These are phyloP conservation scores for Girardinus metallicus DNA, from an alignment of 2,797 vertebrate species.

Conservation along the genomic window DNA sequence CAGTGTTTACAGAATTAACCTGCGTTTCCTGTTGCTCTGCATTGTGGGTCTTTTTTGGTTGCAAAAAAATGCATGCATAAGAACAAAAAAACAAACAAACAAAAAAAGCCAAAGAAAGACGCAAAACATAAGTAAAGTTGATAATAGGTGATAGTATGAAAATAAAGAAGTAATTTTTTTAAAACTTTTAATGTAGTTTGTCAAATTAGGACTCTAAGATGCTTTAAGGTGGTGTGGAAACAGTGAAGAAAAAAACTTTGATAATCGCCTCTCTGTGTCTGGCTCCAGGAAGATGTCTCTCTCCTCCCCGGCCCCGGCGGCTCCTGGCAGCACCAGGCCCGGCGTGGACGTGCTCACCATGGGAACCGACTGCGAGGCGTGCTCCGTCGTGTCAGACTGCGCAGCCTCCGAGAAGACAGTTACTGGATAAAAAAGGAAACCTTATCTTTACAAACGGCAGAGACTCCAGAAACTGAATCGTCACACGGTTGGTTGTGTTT, in stretches of 20 bases:
- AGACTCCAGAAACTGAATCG: not conserved
- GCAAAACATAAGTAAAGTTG: too few species aligned
- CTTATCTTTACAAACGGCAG: not conserved
- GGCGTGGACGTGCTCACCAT: slow-evolving; percentile 94
- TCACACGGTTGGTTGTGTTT: not conserved
- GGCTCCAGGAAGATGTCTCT: slow-evolving; percentile 90
- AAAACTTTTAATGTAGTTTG: not conserved
- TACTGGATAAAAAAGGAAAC: slow-evolving; percentile 63
- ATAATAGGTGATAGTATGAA: too few species aligned
- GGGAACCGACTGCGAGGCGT: slow-evolving; percentile 94
- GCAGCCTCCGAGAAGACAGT: slow-evolving; percentile 87
- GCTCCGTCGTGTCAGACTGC: slow-evolving; percentile 86
- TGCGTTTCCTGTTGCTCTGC: too few species aligned
- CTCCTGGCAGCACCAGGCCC: slow-evolving; percentile 81
- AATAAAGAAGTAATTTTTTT: too few species aligned
- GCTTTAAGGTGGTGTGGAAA: not conserved
- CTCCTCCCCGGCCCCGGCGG: slow-evolving; percentile 84
- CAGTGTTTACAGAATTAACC: too few species aligned
- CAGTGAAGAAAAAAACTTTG: not conserved
- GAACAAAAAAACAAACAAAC: too few species aligned
- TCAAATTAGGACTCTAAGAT: not conserved
- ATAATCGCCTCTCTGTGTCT: slow-evolving; percentile 88
- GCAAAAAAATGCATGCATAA: too few species aligned
- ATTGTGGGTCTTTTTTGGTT: too few species aligned
- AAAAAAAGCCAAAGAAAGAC: too few species aligned